Evolutionary conservation across 2,888 invertebrate species (phyloP).

Genomic region (Thumatha senex): DNA sequence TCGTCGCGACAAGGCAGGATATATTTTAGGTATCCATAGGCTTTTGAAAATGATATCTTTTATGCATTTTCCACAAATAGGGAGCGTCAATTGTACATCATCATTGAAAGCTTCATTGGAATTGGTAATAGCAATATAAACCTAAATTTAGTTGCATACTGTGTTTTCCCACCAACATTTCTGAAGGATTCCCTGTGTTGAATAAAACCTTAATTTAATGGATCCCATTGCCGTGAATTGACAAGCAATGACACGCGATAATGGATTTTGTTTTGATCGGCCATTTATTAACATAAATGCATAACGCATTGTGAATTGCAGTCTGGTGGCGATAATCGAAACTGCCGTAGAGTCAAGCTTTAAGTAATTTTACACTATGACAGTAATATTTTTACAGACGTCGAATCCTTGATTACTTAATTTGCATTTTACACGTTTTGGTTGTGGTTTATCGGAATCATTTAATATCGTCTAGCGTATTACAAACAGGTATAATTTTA

Average conservation of each 20-base stretch:
- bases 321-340: slow-evolving; percentile 17
- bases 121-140: slow-evolving; percentile 61
- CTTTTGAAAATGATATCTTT: slow-evolving; percentile 36
- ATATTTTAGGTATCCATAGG: too few species aligned
- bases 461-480: neutral
- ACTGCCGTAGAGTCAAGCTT: slow-evolving; percentile 14
- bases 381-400: slow-evolving; percentile 17
- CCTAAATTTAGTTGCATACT: slow-evolving; percentile 46
- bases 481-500: neutral
- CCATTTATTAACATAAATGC: slow-evolving; percentile 43
- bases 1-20: too few species aligned
- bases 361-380: slow-evolving; percentile 25
- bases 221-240: slow-evolving; percentile 30
- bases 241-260: slow-evolving; percentile 40
- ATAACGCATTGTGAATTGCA: slow-evolving; percentile 33
- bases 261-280: slow-evolving; percentile 47
- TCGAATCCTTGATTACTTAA: neutral
- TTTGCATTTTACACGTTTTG: slow-evolving; percentile 6
- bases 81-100: slow-evolving; percentile 19
- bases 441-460: neutral
- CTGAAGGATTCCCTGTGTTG: slow-evolving; percentile 6
- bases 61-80: slow-evolving; percentile 42
- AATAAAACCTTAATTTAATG: neutral
- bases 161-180: slow-evolving; percentile 19
- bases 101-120: slow-evolving; percentile 47